phyloP scores from a whole-genome alignment of 2,113 vertebrate species.

The Hydrochoerus hydrochaeris region DNA sequence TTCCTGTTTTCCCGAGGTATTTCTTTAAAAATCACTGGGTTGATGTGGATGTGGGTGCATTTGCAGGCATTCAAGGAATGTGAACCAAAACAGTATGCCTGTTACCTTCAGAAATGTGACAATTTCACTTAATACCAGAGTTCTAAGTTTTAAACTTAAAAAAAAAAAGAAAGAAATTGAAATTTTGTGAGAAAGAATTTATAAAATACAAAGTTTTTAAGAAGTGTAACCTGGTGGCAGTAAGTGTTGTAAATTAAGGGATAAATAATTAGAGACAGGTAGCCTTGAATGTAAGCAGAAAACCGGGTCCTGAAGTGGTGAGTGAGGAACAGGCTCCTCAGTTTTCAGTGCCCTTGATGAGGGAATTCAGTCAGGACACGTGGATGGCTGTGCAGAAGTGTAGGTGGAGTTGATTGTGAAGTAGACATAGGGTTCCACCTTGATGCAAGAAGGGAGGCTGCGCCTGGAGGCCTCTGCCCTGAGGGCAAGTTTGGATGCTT shows the following conservation, averaged over 20 bases:
- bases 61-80: constrained; percentile 28
- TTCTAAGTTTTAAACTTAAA: constrained; percentile 40
- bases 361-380: not conserved
- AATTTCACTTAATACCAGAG: not conserved
- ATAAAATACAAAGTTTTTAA: constrained; percentile 17
- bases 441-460: not conserved
- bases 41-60: not conserved
- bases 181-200: constrained; percentile 44
- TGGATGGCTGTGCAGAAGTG: not conserved
- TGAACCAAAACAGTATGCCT: constrained; percentile 35
- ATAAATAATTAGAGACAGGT: not conserved
- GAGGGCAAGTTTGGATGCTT: no score
- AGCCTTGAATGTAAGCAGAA: not conserved
- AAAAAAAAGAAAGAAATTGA: constrained; percentile 34
- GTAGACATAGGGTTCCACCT: not conserved
- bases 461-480: no score
- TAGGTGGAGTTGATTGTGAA: not conserved
- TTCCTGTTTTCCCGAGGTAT: not conserved
- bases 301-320: not conserved
- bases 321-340: not conserved
- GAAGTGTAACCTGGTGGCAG: not conserved
- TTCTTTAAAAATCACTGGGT: not conserved
- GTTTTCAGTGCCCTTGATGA: not conserved
- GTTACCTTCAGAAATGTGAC: not conserved
- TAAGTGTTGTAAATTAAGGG: constrained; percentile 1